A percentile compares a stretch with the other conserved stretches of the same genome.
Evolutionary conservation across 2,113 vertebrate genomes (phyloP).

Genomic region (Hippocampus comes): DNA sequence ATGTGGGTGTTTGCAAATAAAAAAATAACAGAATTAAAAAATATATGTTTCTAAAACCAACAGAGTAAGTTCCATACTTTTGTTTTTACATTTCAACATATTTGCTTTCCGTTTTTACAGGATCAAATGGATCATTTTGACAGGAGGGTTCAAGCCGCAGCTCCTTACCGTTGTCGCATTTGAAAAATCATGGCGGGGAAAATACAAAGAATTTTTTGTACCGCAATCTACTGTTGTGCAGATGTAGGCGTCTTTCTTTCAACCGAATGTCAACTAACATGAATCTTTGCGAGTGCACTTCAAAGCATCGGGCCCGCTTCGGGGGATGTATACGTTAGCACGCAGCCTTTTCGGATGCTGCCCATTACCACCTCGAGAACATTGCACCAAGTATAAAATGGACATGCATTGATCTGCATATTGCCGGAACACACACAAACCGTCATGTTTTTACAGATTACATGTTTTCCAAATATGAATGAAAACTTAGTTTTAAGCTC

Average conservation of each 20-base stretch:
- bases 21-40: background rate
- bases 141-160: background rate
- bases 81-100: background rate
- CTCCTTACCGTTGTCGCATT: conserved; percentile 1
- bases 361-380: conserved; percentile 36
- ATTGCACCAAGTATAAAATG: conserved; percentile 7
- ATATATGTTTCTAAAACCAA: background rate
- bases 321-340: background rate
- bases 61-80: background rate
- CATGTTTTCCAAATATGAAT: conserved; percentile 9
- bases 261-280: background rate
- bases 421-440: conserved; percentile 20
- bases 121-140: background rate
- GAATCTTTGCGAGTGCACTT: background rate
- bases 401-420: conserved; percentile 1
- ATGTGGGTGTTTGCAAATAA: no score
- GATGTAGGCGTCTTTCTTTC: conserved; percentile 2
- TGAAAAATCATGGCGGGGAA: background rate
- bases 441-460: conserved; percentile 9
- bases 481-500: conserved; percentile 11
- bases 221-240: conserved; percentile 14
- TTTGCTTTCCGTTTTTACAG: background rate
- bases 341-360: conserved; percentile 20
- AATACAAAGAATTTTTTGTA: conserved; percentile 18
- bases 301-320: conserved; percentile 19